Evolutionary conservation across 2,888 invertebrate species (phyloP), one percentile per base, ranked within the genome.

Genomic region (Drosophila meridiana): DNA sequence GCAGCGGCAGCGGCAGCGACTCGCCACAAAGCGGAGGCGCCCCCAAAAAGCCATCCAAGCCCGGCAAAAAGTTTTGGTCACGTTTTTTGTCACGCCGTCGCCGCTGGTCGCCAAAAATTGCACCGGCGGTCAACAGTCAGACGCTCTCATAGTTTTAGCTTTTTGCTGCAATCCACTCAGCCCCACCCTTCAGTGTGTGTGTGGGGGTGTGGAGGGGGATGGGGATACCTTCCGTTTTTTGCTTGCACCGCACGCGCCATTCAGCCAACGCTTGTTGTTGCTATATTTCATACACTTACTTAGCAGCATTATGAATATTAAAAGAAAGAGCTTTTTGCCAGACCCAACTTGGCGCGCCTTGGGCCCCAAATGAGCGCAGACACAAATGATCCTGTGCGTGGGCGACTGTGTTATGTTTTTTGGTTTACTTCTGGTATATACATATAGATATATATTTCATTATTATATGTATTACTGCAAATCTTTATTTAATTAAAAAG

Each of bases 1-100:
- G 14, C 14, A 1, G 30, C 0, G 2, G 45, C 30, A 47, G 13
- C 47, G 6, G 26, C 6, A 9, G 45, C 11, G 30, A 5, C 34
- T 11, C 4, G 34, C 55, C 30, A 55, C 55, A 55, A 34, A 55
- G 76, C 68, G 72, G 67, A 58, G 74, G 48, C 55, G 32, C 34
- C 63, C 40, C 42, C 47, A 3, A 43, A 40, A 63, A 52, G 8
- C 20, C 64, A 59, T 48, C 67, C 71, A 50, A 76, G 43, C 42
- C 58, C 62, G 47, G 56, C 67, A 78, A 71, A 85, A 86, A 85
- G 76, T 86, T 86, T 78, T 55, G 69, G 78, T 82, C 87, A 86
- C 85, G 82, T 82, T 86, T 84, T 84, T 82, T 84, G 80, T 82
- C 76, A 85, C 78, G 77, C 73, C 79, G 80, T 60, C 58, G 67